Evolutionary conservation across 2,888 invertebrate species (phyloP), one percentile per base, ranked within the genome.

Genomic region (Noctua fimbriata): DNA sequence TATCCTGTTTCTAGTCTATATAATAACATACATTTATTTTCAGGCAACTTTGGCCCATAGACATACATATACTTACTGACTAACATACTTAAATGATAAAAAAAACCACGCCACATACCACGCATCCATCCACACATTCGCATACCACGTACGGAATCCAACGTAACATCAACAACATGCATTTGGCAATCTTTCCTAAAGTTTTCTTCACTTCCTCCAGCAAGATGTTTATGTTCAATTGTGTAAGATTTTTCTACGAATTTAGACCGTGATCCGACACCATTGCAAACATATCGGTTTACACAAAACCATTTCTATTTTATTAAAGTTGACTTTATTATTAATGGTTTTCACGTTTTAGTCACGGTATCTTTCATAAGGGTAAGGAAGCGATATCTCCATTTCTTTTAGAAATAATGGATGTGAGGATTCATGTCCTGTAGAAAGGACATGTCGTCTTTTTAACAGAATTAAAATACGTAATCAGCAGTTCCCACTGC

Each of bases 181-280:
- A 47, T 52, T 66, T 66, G 16, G 9, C 55, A 58, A 3, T 47
- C 1, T 32, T 76, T 83, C 32, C 6, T n/a, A 36, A 49, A 66
- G 9, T 7, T 47, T n/a, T n/a, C 21, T 36, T 18, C 9, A 18
- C 32, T 36, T 76, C 41, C n/a, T 60, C 7, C 16, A 69, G 18
- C 58, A 47, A 69, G 44, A 0, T 78, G 36, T 60, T 12, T 55
- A 52, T 55, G 44, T n/a, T 78, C 84, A 55, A 84, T 82, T 85
- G 81, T 80, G 81, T 47, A 82, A 82, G 60, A 47, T 60, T 72
- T 52, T 58, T 44, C 21, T 81, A 58, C 28, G 36, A 55, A 60
- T 82, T 69, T n/a, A 58, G 24, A 60, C 44, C 47, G 86, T 21
- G 76, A 83, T 24, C 10, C 69, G n/a, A 83, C 52, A 52, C 83